A percentile compares a stretch with the other conserved stretches of the same genome.
phyloP scores from a whole-genome alignment of 2,797 vertebrate genomes.

The Enteromius anoplus region DNA sequence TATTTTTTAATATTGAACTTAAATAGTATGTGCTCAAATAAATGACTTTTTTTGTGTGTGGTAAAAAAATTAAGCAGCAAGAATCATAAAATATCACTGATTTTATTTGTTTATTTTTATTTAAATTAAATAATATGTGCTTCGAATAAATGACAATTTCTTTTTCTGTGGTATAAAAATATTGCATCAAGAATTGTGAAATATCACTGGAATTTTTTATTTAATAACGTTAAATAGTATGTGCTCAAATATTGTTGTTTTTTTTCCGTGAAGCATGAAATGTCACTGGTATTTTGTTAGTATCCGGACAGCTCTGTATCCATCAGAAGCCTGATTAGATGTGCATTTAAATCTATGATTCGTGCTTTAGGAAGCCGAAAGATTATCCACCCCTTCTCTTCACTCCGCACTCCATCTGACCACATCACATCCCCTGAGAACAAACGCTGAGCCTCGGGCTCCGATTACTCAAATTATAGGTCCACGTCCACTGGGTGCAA shows the following conservation, averaged over 20 bases:
- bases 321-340: conserved; percentile 17
- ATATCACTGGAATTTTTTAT: background rate
- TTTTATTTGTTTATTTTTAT: too few relatives aligned
- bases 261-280: background rate
- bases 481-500: conserved; percentile 1
- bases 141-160: background rate
- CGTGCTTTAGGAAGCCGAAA: conserved; percentile 31
- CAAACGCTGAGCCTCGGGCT: background rate
- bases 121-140: too few relatives aligned
- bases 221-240: background rate
- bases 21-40: too few relatives aligned
- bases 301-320: background rate
- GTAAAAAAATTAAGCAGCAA: too few relatives aligned
- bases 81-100: too few relatives aligned
- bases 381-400: conserved; percentile 53
- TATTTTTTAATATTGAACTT: background rate
- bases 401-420: conserved; percentile 62
- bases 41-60: too few relatives aligned
- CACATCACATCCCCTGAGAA: conserved; percentile 62
- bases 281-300: background rate
- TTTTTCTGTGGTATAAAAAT: background rate
- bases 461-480: conserved; percentile 25
- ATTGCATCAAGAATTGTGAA: background rate
- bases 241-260: background rate
- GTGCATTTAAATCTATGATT: conserved; percentile 29